Base-by-base conservation (phyloP, 2,888 invertebrate species). In the Petrolisthes manimaculis region DNA sequence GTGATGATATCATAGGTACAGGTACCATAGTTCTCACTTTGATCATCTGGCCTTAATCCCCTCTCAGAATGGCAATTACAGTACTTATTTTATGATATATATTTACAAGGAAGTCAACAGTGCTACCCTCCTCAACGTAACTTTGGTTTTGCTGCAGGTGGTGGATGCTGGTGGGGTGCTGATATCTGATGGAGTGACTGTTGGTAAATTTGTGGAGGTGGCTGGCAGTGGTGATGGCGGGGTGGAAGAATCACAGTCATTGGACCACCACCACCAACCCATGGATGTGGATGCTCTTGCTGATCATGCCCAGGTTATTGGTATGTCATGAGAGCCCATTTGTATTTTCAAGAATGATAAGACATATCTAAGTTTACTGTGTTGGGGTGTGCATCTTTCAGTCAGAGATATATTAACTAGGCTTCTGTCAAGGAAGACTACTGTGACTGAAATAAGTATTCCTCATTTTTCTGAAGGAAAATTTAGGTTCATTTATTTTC, bases 171-270 rank as follows among this genome's bases (percentile, higher is more conserved):
- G 84, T 53, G 90, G 90, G 18, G 88, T 90, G 37, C 81, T 90
- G 55, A 88, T 90, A 78, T 90, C 90, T n/a, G 90, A 90, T 88
- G 90, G 90, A 8, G 90, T 90, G 54, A 69, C 90, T 0, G 90
- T 90, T 69, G 90, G 90, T 21, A 90, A 88, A 51, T 88, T 90
- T 75, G 90, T 90, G 74, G 90, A 90, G 86, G 90, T 90, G 61
- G 88, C 88, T 6, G 89, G 89, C 18, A 88, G 85, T 56, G 88
- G 82, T 14, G 83, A 67, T 8, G 86, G 84, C 24, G 83, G 83
- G 37, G 77, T 81, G 69, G 85, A 83, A 67, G 85, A 89, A 12
- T 4, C 75, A 3, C 77, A 85, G 54, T 84, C 80, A 21, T 56
- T 84, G 67, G 83, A 84, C 24, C 24, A 83, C 75, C 75, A 71